phyloP scores from a whole-genome alignment of 1,140 invertebrate species.

The Melipona quadrifasciata region DNA sequence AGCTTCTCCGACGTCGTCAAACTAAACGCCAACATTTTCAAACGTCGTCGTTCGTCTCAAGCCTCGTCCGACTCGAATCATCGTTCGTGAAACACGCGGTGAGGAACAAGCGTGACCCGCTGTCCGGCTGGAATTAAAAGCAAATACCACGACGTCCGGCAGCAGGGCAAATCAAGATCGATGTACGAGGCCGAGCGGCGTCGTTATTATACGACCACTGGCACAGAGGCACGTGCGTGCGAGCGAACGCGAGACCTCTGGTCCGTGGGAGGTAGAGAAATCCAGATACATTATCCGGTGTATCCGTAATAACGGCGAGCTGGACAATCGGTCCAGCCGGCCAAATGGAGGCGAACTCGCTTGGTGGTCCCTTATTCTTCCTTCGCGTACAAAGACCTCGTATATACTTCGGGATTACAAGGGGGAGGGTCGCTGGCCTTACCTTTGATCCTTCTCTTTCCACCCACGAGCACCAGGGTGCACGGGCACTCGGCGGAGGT shows the following conservation, averaged over 20 bases:
- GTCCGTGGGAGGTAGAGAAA: conserved; percentile 40
- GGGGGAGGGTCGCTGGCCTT: neutral
- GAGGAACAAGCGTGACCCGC: neutral
- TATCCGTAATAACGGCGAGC: conserved; percentile 37
- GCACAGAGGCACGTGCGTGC: neutral
- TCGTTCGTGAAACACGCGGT: neutral
- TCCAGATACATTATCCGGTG: conserved; percentile 53
- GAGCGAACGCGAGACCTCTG: neutral
- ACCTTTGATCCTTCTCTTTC: conserved; percentile 24
- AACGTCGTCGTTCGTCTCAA: neutral
- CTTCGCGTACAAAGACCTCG: conserved; percentile 27
- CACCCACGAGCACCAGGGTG: neutral
- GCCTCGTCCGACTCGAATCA: neutral
- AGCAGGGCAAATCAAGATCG: conserved; percentile 34
- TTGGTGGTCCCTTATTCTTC: conserved; percentile 53
- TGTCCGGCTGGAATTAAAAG: conserved; percentile 2
- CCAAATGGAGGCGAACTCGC: conserved; percentile 50
- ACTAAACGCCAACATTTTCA: neutral
- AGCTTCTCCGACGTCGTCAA: neutral
- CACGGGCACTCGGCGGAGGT: neutral
- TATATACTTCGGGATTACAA: conserved; percentile 34
- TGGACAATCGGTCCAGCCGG: conserved; percentile 32
- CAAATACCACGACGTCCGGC: neutral
- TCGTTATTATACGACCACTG: conserved; percentile 27
- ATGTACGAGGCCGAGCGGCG: neutral